A percentile compares a stretch with the other conserved stretches of the same genome.
Conservation (phyloP, 2,888 invertebrate species). For the Chirona hameri region DNA sequence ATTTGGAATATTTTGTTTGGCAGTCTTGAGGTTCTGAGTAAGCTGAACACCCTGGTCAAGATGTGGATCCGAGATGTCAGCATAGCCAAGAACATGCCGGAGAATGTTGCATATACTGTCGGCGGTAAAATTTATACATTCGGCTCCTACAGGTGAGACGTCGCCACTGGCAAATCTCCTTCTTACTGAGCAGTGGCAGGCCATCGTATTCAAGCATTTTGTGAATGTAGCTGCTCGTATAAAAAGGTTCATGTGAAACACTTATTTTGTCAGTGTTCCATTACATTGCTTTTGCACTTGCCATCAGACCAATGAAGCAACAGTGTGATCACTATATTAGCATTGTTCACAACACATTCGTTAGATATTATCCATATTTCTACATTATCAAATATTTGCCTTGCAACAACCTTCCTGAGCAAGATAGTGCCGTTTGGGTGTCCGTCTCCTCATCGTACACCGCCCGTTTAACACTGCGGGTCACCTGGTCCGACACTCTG, state of each 20-base stretch:
- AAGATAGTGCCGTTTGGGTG: background rate
- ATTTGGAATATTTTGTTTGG: conserved; percentile 33
- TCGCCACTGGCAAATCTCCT: background rate
- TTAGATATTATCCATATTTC: background rate
- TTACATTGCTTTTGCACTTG: too few relatives aligned
- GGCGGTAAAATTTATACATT: conserved; percentile 99
- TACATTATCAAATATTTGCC: background rate
- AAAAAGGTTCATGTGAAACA: background rate
- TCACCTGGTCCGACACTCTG: background rate
- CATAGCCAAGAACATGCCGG: conserved; percentile 80
- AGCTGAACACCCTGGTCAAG: conserved; percentile 84
- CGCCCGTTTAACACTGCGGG: too few relatives aligned
- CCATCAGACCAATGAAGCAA: too few relatives aligned
- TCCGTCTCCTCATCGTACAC: background rate
- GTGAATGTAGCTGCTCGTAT: background rate
- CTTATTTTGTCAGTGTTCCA: background rate
- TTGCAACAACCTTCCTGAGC: conserved; percentile 43
- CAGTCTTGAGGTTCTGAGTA: conserved; percentile 59
- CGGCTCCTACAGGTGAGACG: conserved; percentile 70
- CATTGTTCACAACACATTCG: background rate
- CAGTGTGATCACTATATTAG: too few relatives aligned
- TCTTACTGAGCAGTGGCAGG: background rate
- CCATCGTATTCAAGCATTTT: background rate
- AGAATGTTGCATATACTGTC: conserved; percentile 60
- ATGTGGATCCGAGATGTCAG: conserved; percentile 92